Conservation (phyloP, 2,888 invertebrate genomes). For the Drosophila rubida region DNA sequence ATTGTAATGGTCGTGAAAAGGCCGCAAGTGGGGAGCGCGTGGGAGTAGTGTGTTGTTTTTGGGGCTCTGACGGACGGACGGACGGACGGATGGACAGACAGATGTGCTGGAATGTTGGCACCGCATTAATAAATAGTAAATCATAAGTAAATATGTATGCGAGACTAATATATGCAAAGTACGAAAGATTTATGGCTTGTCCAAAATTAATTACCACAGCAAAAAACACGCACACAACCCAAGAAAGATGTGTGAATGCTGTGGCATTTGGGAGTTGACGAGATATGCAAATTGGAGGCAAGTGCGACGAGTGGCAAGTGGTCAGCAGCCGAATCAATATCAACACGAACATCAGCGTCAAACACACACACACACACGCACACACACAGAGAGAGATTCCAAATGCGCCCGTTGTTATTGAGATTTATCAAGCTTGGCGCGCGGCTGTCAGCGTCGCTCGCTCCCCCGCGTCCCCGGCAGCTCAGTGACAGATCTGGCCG, state of each 20-base stretch:
- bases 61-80: conserved; percentile 50
- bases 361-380: too few relatives aligned
- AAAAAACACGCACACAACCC: conserved; percentile 9
- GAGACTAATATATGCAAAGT: conserved; percentile 76
- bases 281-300: conserved; percentile 59
- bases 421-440: conserved; percentile 61
- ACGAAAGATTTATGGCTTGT: conserved; percentile 71
- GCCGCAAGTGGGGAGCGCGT: conserved; percentile 54
- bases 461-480: neutral
- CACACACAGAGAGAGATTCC: too few relatives aligned
- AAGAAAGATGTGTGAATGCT: conserved; percentile 37
- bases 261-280: conserved; percentile 45
- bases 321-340: neutral
- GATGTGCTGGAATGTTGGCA: conserved; percentile 65
- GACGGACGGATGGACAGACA: too few relatives aligned
- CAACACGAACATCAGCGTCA: conserved; percentile 17
- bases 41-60: conserved; percentile 38
- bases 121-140: conserved; percentile 52
- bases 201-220: conserved; percentile 71
- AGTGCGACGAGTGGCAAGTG: conserved; percentile 52
- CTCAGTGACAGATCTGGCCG: conserved; percentile 58
- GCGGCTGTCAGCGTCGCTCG: too few relatives aligned
- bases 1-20: conserved; percentile 46
- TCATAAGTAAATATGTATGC: conserved; percentile 69
- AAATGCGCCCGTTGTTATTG: conserved; percentile 51